phyloP scores from a whole-genome alignment of 1,140 invertebrate genomes.

The Pissodes strobi region DNA sequence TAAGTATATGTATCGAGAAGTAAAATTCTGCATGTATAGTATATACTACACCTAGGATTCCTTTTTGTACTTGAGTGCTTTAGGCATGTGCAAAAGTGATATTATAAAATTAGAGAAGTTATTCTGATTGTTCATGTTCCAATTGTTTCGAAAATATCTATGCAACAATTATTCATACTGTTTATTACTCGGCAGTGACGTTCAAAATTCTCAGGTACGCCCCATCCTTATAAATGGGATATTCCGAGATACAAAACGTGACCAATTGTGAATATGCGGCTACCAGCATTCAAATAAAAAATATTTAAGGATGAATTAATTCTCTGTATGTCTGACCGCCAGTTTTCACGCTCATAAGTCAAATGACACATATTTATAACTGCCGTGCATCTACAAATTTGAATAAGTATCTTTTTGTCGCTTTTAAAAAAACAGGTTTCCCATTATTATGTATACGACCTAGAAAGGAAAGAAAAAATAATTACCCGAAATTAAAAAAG shows the following conservation, averaged over 20 bases:
- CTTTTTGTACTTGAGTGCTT: too few species aligned
- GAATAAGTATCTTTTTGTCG: constrained; percentile 33
- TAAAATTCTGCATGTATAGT: too few species aligned
- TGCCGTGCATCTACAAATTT: constrained; percentile 24
- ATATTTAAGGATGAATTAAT: constrained; percentile 28
- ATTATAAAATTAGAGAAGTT: too few species aligned
- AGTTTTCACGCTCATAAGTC: constrained; percentile 35
- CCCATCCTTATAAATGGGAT: not conserved
- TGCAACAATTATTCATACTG: too few species aligned
- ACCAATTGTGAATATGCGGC: constrained; percentile 27
- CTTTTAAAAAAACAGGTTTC: constrained; percentile 27
- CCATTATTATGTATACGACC: constrained; percentile 24
- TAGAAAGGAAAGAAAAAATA: constrained; percentile 24
- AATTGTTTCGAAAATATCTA: too few species aligned
- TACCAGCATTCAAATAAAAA: constrained; percentile 32
- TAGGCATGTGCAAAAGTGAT: too few species aligned
- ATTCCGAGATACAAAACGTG: constrained; percentile 1
- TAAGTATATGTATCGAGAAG: too few species aligned
- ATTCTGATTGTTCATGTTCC: too few species aligned
- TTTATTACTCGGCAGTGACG: too few species aligned
- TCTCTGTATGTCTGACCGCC: constrained; percentile 14
- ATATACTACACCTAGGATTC: too few species aligned
- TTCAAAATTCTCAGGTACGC: not conserved
- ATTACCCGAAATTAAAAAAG: constrained; percentile 20
- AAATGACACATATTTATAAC: constrained; percentile 32